A percentile compares a stretch with the other conserved stretches of the same genome.
Conservation (phyloP, 2,113 vertebrate genomes). For the Cynoglossus semilaevis region DNA sequence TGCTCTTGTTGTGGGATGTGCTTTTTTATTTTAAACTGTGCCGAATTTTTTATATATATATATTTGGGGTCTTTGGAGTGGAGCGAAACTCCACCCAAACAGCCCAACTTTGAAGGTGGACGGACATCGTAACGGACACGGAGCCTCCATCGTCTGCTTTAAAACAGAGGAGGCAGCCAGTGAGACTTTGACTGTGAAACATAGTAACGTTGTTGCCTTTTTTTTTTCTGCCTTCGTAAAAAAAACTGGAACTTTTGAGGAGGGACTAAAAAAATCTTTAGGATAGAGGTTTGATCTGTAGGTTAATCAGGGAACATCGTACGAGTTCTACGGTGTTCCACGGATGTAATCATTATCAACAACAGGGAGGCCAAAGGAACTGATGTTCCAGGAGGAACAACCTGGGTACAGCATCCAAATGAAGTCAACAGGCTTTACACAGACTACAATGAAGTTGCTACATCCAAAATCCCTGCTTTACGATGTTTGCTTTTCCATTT, state of each 20-base stretch:
- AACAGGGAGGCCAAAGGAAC: constrained; percentile 55
- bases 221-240: constrained; percentile 43
- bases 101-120: constrained; percentile 19
- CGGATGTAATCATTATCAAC: constrained; percentile 46
- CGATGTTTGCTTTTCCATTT: constrained; percentile 65
- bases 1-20: constrained; percentile 28
- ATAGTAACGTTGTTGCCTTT: constrained; percentile 32
- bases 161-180: constrained; percentile 25
- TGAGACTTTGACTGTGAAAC: constrained; percentile 54
- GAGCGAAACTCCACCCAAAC: constrained; percentile 13
- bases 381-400: constrained; percentile 44
- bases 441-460: constrained; percentile 26
- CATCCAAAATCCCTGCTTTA: constrained; percentile 48
- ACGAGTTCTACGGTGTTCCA: constrained; percentile 29
- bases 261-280: constrained; percentile 57
- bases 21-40: constrained; percentile 22
- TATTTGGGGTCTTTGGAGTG: constrained; percentile 40
- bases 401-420: constrained; percentile 46
- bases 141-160: constrained; percentile 37
- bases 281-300: constrained; percentile 40
- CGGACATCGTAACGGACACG: constrained; percentile 33
- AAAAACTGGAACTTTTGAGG: constrained; percentile 53
- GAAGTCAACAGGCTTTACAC: constrained; percentile 36
- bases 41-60: constrained; percentile 27
- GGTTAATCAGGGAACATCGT: constrained; percentile 10